Conservation (phyloP, 2,888 invertebrate genomes). For the Ectemnius continuus region DNA sequence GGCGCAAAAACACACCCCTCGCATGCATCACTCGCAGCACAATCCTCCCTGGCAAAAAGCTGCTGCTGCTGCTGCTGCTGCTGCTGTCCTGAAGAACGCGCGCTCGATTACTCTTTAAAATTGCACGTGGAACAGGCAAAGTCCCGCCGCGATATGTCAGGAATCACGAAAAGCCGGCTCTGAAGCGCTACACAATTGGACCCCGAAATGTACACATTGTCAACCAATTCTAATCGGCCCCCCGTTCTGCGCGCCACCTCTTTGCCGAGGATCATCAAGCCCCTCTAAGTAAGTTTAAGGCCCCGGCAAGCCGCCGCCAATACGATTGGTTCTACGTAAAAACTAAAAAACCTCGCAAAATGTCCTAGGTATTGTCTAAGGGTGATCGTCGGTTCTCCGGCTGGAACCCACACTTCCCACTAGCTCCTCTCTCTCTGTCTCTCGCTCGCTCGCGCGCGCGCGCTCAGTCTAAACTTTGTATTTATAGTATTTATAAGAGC, state of each 20-base stretch:
- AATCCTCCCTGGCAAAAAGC: too few species aligned
- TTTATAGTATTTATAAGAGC: constrained; percentile 60
- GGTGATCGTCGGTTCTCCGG: constrained; percentile 59
- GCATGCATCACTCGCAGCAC: too few species aligned
- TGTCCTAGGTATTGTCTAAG: constrained; percentile 73
- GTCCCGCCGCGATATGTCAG: constrained; percentile 68
- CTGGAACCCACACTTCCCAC: constrained; percentile 27
- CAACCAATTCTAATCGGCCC: constrained; percentile 41
- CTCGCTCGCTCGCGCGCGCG: too few species aligned
- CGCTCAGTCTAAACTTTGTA: too few species aligned
- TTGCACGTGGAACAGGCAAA: neutral
- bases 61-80: too few species aligned
- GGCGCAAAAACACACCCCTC: too few species aligned
- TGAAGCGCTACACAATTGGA: constrained; percentile 67
- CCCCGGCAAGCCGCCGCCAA: too few species aligned
- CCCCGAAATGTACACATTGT: constrained; percentile 65
- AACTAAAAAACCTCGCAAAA: constrained; percentile 58
- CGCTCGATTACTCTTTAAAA: neutral
- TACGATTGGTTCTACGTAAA: constrained; percentile 20
- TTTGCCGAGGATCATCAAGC: too few species aligned
- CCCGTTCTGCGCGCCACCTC: neutral
- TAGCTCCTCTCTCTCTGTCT: constrained; percentile 68
- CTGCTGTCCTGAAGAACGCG: too few species aligned
- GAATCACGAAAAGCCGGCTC: constrained; percentile 68
- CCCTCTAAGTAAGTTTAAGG: too few species aligned